Base-by-base conservation (phyloP, 2,888 invertebrate species). In the Drosophila aldrichi region DNA sequence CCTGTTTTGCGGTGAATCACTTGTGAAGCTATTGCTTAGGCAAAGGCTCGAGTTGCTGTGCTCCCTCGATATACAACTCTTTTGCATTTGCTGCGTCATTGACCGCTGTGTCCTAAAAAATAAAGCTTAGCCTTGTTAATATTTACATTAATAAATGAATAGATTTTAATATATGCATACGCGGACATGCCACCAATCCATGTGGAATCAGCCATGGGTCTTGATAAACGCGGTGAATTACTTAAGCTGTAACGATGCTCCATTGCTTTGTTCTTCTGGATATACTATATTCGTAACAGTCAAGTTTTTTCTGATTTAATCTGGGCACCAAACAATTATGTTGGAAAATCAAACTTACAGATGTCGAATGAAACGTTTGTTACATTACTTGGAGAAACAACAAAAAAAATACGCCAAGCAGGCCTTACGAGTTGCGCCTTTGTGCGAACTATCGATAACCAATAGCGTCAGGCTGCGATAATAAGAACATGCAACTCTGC, bases 171-270 rank as follows among this genome's bases (percentile, higher is more conserved):
- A 20, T 40, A 46, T 61, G 43, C 80, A 86, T 77, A 86, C 91
- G 69, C 80, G 58, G 76, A 69, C 54, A 83, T 86, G 67, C 90
- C 69, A 60, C 90, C 90, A 29, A 92, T 62, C 70, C 91, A 89
- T 57, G 92, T 92, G 25, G 93, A 93, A 65, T 92, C 92, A 3
- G 92, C 93, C 38, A 91, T 88, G 7, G 92, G 92, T 67, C 66
- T 87, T 9, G 82, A 41, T 18, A 90, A 64, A 54, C 85, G 91
- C 32, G 91, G 78, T 2, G 89, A 75, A 29, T 77, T 72, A 63
- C 85, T 92, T 32, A 91, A 72, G 66, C 91, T 92, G 38, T 82
- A 84, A n/a, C 90, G 82, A 8, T 81, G 86, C 38, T 89, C 89
- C 74, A 91, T 80, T 64, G 74, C 72, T 46, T 25, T 6, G 9